Evolutionary conservation across 2,888 invertebrate species (phyloP).

Genomic region (Dryomyza anilis): DNA sequence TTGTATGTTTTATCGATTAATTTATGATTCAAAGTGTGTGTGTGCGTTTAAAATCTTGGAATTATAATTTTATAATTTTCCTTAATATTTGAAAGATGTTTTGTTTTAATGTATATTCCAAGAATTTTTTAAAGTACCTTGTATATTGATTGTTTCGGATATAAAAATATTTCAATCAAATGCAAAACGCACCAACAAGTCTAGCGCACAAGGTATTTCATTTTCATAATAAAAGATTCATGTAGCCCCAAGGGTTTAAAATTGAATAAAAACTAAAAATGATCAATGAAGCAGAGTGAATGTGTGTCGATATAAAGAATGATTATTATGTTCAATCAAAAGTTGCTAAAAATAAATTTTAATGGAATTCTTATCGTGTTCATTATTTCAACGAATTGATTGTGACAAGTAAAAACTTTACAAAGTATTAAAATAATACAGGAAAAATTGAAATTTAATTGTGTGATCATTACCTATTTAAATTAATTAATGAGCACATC

Average conservation of each 20-base stretch:
- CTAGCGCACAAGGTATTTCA: conserved; percentile 8
- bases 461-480: too few species aligned
- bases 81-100: not conserved
- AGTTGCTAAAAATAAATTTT: not conserved
- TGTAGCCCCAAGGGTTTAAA: conserved; percentile 32
- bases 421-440: too few species aligned
- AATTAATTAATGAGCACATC: too few species aligned
- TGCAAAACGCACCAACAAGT: not conserved
- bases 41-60: not conserved
- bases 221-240: conserved; percentile 37
- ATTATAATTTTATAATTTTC: not conserved
- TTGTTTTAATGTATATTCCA: too few species aligned
- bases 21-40: too few species aligned
- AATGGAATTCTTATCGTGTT: conserved; percentile 3
- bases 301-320: not conserved
- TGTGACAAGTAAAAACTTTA: too few species aligned
- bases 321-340: too few species aligned
- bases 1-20: not conserved
- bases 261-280: conserved; percentile 11
- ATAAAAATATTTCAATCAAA: too few species aligned
- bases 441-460: too few species aligned
- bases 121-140: too few species aligned
- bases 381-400: conserved; percentile 8
- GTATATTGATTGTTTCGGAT: too few species aligned
- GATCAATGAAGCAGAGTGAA: not conserved